phyloP scores from a whole-genome alignment of 2,888 invertebrate genomes.

The Aethes cnicana region DNA sequence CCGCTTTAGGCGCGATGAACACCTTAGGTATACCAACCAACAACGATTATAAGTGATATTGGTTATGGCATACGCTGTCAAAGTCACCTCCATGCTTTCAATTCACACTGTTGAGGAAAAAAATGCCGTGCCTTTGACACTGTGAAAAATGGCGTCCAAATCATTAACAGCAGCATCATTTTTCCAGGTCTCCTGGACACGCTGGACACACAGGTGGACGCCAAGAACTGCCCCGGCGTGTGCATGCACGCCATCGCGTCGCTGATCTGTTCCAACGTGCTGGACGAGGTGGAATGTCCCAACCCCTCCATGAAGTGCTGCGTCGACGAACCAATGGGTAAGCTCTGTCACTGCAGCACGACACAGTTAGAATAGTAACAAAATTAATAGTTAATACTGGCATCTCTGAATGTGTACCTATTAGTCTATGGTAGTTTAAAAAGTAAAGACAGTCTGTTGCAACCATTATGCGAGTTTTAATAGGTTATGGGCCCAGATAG shows the following conservation, averaged over 20 bases:
- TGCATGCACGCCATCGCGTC: conserved; percentile 94
- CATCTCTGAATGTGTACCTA: too few species aligned
- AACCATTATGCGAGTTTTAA: too few species aligned
- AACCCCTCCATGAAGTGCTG: conserved; percentile 92
- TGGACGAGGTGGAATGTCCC: conserved; percentile 91
- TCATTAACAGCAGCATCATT: not conserved
- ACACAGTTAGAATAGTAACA: too few species aligned
- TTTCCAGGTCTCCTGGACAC: conserved; percentile 90
- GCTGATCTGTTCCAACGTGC: conserved; percentile 91
- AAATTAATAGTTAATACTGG: too few species aligned
- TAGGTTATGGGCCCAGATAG: too few species aligned
- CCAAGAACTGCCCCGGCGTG: conserved; percentile 93
- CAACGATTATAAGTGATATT: too few species aligned
- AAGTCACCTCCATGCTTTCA: not conserved
- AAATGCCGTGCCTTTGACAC: not conserved
- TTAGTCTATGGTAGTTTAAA: too few species aligned
- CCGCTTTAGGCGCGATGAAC: too few species aligned
- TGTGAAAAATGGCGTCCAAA: too few species aligned
- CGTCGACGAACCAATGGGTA: conserved; percentile 87
- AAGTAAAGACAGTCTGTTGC: too few species aligned
- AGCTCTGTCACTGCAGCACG: too few species aligned
- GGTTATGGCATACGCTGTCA: not conserved
- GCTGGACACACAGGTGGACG: conserved; percentile 91
- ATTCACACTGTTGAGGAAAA: not conserved
- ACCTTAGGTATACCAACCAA: too few species aligned